Evolutionary conservation across 64 coral and sea anemone genomes (phyloP).

Genomic region (Actinia tenebrosa): DNA sequence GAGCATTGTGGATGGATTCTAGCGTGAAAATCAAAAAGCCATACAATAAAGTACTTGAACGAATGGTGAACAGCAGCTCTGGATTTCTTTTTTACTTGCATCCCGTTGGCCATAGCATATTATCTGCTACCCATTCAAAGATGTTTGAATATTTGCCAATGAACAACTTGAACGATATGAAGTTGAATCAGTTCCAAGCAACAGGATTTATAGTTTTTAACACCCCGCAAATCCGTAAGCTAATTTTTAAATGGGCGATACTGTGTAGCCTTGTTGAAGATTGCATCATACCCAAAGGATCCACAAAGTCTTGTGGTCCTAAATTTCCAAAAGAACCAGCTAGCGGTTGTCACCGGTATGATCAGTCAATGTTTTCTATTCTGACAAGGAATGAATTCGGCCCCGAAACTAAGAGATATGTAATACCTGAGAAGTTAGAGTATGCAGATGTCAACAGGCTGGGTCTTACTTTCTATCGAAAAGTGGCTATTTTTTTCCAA

Average conservation of each 20-base stretch:
- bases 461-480: background rate
- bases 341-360: slow-evolving; percentile 53
- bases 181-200: background rate
- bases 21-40: slow-evolving; percentile 16
- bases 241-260: slow-evolving; percentile 47
- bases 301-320: background rate
- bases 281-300: slow-evolving; percentile 44
- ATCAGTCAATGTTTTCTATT: slow-evolving; percentile 40
- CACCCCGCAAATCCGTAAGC: slow-evolving; percentile 15
- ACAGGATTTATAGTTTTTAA: slow-evolving; percentile 47
- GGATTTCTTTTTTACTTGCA: slow-evolving; percentile 30
- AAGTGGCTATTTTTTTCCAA: background rate
- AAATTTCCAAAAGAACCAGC: slow-evolving; percentile 10
- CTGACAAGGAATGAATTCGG: slow-evolving; percentile 27
- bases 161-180: background rate
- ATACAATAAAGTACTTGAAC: slow-evolving; percentile 2
- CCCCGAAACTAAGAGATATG: slow-evolving; percentile 22
- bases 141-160: slow-evolving; percentile 61
- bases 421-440: background rate
- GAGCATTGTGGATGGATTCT: slow-evolving; percentile 49
- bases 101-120: background rate
- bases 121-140: slow-evolving; percentile 17
- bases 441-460: background rate
- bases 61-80: slow-evolving; percentile 15
- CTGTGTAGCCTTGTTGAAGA: slow-evolving; percentile 30